Percentiles rank a stretch among this genome's conserved stretches.
Evolutionary conservation across 2,888 invertebrate species (phyloP).

Genomic region (Drosophila cognata): DNA sequence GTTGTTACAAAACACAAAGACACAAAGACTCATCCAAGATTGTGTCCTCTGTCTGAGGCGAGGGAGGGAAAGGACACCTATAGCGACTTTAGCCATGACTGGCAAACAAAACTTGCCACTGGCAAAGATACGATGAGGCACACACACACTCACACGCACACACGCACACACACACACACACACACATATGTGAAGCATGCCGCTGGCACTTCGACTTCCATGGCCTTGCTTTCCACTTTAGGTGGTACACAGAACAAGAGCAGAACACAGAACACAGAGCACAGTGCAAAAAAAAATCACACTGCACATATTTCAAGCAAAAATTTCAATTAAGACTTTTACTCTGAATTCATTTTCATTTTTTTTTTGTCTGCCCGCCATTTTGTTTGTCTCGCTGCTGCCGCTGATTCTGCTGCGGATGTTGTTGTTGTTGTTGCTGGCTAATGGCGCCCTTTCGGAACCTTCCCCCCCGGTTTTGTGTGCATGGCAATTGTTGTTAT

Average conservation of each 20-base stretch:
- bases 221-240: slow-evolving; percentile 65
- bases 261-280: not conserved
- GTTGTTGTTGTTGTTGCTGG: slow-evolving; percentile 44
- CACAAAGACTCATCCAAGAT: slow-evolving; percentile 52
- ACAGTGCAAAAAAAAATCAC: slow-evolving; percentile 48
- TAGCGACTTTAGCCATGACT: slow-evolving; percentile 65
- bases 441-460: slow-evolving; percentile 48
- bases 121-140: slow-evolving; percentile 49
- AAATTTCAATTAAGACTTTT: slow-evolving; percentile 82
- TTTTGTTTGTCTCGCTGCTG: slow-evolving; percentile 35
- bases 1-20: slow-evolving; percentile 47
- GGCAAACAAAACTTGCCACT: slow-evolving; percentile 71
- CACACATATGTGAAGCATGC: slow-evolving; percentile 28
- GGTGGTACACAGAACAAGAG: slow-evolving; percentile 42
- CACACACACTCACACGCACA: slow-evolving; percentile 14
- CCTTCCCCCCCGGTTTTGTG: slow-evolving; percentile 26
- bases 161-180: slow-evolving; percentile 15
- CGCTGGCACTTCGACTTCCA: slow-evolving; percentile 64
- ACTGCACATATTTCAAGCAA: slow-evolving; percentile 72
- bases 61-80: slow-evolving; percentile 4
- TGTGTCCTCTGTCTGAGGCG: slow-evolving; percentile 21
- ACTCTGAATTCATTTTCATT: slow-evolving; percentile 72
- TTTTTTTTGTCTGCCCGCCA: slow-evolving; percentile 36
- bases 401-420: not conserved
- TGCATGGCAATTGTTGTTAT: slow-evolving; percentile 61